Base-by-base conservation (phyloP, 2,888 invertebrate genomes). In the Apodemia duryi region DNA sequence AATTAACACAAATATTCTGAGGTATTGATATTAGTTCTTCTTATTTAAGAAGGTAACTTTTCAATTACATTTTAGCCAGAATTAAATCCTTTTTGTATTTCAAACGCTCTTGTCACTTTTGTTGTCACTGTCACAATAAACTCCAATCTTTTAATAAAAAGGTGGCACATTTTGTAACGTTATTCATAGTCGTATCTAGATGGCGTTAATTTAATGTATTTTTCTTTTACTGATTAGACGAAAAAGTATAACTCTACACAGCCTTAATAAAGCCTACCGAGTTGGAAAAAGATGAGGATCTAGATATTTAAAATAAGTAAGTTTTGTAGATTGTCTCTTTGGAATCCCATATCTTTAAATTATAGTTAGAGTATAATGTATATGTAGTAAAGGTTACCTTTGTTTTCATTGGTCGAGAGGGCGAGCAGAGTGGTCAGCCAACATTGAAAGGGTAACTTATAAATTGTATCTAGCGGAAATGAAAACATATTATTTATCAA, bases 91-190 rank as follows among this genome's bases (percentile, higher is more conserved):
- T 0, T 54, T 3, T 54, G 10, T 28, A 10, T 54, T 54, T 38
- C 7, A 38, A 38, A 38, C 32, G 32, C 35, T 60, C 32, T 35
- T 60, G 57, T 13, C 57, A 60, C 32, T 35, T 60, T 35, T n/a
- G 57, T 60, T 35, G 57, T 57, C 57, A 57, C 32, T 38, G 54
- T 29, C 54, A 52, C 21, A 51, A 43, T 43, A 43, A 43, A 29
- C 10, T 28, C 54, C 13, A 54, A 54, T 10, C 28, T 11, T 9
- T 9, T 43, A 13, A 54, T 10, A 57, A 57, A 57, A 32, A 57
- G 57, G 57, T 57, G 57, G 57, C 57, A 32, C 57, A 57, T 57
- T 57, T 57, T 6, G 57, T 32, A 10, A 29, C 32, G 10, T 11
- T 4, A 57, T 32, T 32, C 57, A 57, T 57, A 5, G 11, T 13